phyloP scores from a whole-genome alignment of 2,113 vertebrate species.

The Smithornis capensis region DNA sequence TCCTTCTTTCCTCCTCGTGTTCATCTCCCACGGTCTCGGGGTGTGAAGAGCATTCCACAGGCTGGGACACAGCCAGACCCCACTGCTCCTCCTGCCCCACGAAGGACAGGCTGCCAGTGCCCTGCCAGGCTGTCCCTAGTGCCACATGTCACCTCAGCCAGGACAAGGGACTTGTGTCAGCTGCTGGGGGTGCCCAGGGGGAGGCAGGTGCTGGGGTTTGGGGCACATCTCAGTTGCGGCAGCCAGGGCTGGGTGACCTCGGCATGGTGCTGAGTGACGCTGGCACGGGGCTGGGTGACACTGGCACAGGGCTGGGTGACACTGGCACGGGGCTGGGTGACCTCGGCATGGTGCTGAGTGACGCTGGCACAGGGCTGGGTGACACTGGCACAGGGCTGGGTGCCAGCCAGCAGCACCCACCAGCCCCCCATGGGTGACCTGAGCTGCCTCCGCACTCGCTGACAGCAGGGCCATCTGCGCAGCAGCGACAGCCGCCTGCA shows the following conservation, averaged over 20 bases:
- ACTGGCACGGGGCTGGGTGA: background rate
- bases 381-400: background rate
- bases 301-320: background rate
- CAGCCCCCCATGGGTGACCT: rapidly evolving
- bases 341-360: too few relatives aligned
- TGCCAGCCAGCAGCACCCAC: background rate
- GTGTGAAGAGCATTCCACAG: rapidly evolving
- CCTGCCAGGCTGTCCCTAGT: background rate
- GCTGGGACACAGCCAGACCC: background rate
- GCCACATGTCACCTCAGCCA: rapidly evolving
- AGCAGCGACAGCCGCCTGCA: background rate
- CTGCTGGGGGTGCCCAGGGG: background rate
- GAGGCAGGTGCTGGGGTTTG: background rate
- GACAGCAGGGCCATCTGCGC: background rate
- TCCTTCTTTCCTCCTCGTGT: background rate
- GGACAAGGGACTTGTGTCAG: background rate
- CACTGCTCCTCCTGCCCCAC: background rate
- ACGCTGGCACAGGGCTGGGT: background rate
- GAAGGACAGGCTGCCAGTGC: background rate
- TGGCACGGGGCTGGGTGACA: background rate
- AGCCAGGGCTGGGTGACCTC: background rate
- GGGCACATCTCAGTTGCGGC: background rate
- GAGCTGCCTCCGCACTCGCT: background rate
- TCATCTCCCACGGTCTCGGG: background rate
- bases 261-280: background rate